Conservation (phyloP, 2,888 invertebrate species). For the Hypolimnas misippus region DNA sequence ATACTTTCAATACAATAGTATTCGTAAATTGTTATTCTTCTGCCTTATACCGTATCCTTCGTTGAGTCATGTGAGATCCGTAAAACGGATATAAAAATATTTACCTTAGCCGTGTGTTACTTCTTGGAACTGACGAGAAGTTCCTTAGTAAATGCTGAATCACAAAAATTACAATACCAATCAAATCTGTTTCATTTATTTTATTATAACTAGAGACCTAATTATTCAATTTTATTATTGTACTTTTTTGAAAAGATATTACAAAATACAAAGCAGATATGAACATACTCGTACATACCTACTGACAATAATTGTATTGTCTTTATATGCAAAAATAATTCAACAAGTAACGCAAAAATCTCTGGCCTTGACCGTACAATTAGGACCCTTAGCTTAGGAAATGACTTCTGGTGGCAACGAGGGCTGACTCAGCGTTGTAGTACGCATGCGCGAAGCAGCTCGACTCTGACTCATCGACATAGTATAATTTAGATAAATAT, state of each 20-base stretch:
- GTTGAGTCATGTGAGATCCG: slow-evolving; percentile 42
- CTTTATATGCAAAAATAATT: slow-evolving; percentile 2
- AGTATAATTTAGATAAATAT: slow-evolving; percentile 15
- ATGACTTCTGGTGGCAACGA: slow-evolving; percentile 49
- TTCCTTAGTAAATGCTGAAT: background rate
- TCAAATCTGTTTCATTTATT: background rate
- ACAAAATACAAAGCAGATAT: too few relatives aligned
- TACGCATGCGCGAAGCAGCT: slow-evolving; percentile 49
- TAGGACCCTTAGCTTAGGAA: slow-evolving; percentile 40
- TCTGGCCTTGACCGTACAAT: slow-evolving; percentile 43
- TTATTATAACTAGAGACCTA: background rate
- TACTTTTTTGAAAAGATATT: too few relatives aligned
- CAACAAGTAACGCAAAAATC: slow-evolving; percentile 15
- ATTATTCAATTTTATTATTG: too few relatives aligned
- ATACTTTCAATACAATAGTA: slow-evolving; percentile 49
- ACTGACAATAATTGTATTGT: background rate
- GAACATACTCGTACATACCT: too few relatives aligned
- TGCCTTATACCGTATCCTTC: slow-evolving; percentile 58
- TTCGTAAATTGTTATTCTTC: slow-evolving; percentile 52
- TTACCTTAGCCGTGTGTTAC: slow-evolving; percentile 12
- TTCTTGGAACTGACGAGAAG: background rate
- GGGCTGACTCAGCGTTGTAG: slow-evolving; percentile 59
- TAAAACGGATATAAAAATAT: slow-evolving; percentile 42
- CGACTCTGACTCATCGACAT: slow-evolving; percentile 30
- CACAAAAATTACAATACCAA: slow-evolving; percentile 7